phyloP scores from a whole-genome alignment of 1,140 invertebrate genomes.

The Papilio polyxenes region DNA sequence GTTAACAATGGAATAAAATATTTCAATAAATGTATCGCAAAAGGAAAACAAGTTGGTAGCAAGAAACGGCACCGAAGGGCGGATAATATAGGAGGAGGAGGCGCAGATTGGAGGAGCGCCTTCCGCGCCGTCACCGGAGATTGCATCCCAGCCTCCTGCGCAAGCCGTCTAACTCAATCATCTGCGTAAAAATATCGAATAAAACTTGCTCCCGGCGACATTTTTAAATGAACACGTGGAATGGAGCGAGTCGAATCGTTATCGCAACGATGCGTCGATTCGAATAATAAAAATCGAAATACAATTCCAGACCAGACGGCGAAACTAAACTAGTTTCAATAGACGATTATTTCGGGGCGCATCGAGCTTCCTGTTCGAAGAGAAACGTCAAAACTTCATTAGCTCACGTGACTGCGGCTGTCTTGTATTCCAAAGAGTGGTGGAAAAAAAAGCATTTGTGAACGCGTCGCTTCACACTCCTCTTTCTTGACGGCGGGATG shows the following conservation, averaged over 20 bases:
- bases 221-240: constrained; percentile 57
- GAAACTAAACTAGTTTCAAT: constrained; percentile 27
- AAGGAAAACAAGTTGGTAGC: constrained; percentile 18
- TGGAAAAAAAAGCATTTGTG: constrained; percentile 55
- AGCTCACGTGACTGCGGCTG: constrained; percentile 62
- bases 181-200: constrained; percentile 72
- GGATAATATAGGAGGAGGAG: constrained; percentile 43
- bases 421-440: constrained; percentile 62
- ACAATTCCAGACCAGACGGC: constrained; percentile 37
- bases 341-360: constrained; percentile 50
- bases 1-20: background rate
- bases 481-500: constrained; percentile 66
- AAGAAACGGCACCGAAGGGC: background rate
- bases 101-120: constrained; percentile 43
- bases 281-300: constrained; percentile 48
- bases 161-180: constrained; percentile 74
- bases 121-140: constrained; percentile 68
- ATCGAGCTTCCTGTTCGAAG: constrained; percentile 57
- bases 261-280: constrained; percentile 23
- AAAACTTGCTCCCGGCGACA: constrained; percentile 63
- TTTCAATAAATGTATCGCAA: constrained; percentile 4
- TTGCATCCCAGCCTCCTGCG: constrained; percentile 72
- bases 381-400: constrained; percentile 63
- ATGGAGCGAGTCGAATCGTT: constrained; percentile 45
- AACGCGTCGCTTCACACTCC: constrained; percentile 63